A percentile compares a stretch with the other conserved stretches of the same genome.
These are phyloP conservation scores for Poecilia picta DNA, from an alignment of 2,797 vertebrate genomes.

Conservation along the genomic window DNA sequence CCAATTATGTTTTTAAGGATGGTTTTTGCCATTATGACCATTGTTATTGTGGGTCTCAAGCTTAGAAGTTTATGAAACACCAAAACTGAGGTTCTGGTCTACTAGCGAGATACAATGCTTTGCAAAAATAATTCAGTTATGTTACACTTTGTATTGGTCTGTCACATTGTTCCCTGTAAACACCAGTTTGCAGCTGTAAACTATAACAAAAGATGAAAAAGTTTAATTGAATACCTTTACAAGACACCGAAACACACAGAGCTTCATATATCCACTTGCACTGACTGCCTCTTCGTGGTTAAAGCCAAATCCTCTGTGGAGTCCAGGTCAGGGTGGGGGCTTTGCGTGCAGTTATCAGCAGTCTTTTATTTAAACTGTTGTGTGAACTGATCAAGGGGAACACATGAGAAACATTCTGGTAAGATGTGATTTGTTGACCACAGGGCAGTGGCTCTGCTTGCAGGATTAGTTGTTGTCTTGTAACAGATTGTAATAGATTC, in stretches of 20 bases:
- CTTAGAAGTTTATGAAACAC: background rate
- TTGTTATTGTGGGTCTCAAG: background rate
- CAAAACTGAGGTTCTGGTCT: background rate
- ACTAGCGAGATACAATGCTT: background rate
- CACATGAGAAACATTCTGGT: constrained; percentile 46
- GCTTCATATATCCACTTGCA: constrained; percentile 27
- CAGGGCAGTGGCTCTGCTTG: constrained; percentile 29
- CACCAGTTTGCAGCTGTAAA: background rate
- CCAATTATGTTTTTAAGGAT: background rate
- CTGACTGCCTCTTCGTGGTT: constrained; percentile 55
- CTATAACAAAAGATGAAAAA: background rate
- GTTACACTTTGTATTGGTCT: background rate
- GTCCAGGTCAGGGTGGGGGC: constrained; percentile 34
- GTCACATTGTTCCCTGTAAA: background rate
- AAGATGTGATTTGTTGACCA: constrained; percentile 26
- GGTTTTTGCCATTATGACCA: background rate
- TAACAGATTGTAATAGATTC: constrained; percentile 35
- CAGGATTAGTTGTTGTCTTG: constrained; percentile 35
- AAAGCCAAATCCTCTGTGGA: constrained; percentile 58
- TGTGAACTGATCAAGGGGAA: constrained; percentile 44
- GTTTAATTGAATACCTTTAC: background rate
- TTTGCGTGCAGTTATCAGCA: constrained; percentile 35
- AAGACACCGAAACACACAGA: constrained; percentile 26
- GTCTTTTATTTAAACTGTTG: constrained; percentile 31
- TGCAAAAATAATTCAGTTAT: background rate